Base-by-base conservation (phyloP, 92 coral and sea anemone genomes). In the Montipora capitata region DNA sequence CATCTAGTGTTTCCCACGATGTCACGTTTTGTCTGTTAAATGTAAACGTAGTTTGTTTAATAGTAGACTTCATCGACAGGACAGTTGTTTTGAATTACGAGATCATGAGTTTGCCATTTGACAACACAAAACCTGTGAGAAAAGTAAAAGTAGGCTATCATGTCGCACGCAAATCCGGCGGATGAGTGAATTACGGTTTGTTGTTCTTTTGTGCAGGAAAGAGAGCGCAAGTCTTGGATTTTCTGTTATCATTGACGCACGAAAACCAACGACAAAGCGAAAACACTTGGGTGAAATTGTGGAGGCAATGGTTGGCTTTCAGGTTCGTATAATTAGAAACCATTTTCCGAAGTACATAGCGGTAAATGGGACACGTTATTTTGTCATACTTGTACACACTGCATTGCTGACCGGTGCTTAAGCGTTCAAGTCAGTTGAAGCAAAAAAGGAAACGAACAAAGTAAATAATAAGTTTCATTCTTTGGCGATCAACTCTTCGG, bases 271-370 rank as follows among this genome's bases (percentile, higher is more conserved):
- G 0, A 87, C 94, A 44, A 98, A 98, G 77, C 85, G 96, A 74
- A 89, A 93, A 16, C 86, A 94, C 18, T 77, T 98, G 7, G 98
- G 94, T 65, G 87, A 92, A 62, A 93, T 98, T 18, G 90, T 95
- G 12, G 99, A 98, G 74, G 95, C 98, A 17, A 90, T 98, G 95
- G 93, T 98, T 38, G 96, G 93, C 85, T 98, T 98, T 89, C 98
- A 98, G 98, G 99, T 98, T 70, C 57, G 96, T 76, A 38, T 1
- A 6, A 41, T 42, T 17, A 5, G 5, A 69, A 42, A 17, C 48
- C 3, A 43, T 18, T 10, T 16, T 20, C 12, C 13, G 59, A 54
- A 54, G 12, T 54, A n/a, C n/a, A n/a, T n/a, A 27, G 35, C 1
- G 35, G 35, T 27, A 27, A 27, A 27, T 27, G 35, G 52, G 52